Base-by-base conservation (phyloP, 1,140 invertebrate genomes). In the Meloidogyne exigua region DNA sequence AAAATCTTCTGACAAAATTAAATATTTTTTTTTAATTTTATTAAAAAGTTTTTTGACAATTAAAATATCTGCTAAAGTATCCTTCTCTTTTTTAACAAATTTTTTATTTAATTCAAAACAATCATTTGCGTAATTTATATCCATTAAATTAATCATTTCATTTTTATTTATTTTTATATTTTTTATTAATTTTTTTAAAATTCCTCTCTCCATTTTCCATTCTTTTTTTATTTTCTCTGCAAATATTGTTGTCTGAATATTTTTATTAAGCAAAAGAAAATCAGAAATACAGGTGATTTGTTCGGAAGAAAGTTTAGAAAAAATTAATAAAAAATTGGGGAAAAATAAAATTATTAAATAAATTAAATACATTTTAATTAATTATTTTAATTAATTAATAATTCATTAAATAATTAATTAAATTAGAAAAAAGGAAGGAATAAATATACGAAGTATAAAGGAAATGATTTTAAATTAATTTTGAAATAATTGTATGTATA, bases 51-150 rank as follows among this genome's bases (percentile, higher is more conserved):
- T 57, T 57, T 57, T 57, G 10, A 57, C 49, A 57, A n/a, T 1
- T n/a, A 57, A 57, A 9, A n/a, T n/a, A n/a, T 57, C 49, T n/a
- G 7, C 5, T n/a, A n/a, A 57, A n/a, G 13, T 49, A 18, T 57
- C 21, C 21, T 57, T 57, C n/a, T 57, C 21, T n/a, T 57, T 57
- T n/a, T 57, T 57, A n/a, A 57, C 9, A 57, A 57, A 57, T 57
- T 57, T 57, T 57, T 57, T 57, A 21, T 57, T 57, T 57, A 57
- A 57, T 57, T 57, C 49, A 57, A 57, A 57, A 57, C 49, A 57
- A n/a, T 57, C 10, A n/a, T 57, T 57, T 57, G 49, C 4, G 21
- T 57, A 57, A 9, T 57, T 21, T 57, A n/a, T 7, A 57, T 57
- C n/a, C 18, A 57, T 9, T 15, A 57, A 57, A n/a, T 57, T 57